Base-by-base conservation (phyloP, 2,797 vertebrate genomes). In the Salmo trutta region DNA sequence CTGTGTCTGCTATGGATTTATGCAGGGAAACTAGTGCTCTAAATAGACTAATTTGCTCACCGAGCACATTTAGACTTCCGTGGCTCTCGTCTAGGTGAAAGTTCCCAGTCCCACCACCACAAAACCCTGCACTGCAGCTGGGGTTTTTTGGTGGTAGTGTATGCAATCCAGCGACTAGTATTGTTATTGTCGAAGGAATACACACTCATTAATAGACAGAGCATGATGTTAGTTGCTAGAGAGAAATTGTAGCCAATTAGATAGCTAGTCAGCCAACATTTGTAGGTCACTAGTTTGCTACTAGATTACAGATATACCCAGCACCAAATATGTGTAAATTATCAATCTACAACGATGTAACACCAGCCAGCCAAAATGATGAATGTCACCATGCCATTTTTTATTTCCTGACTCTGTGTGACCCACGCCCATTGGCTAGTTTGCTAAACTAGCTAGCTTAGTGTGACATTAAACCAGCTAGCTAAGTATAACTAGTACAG, bases 371-470 rank as follows among this genome's bases (percentile, higher is more conserved):
- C 10, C 41, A 47, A 47, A 47, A 47, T 47, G 41, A 41, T 41
- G 10, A 7, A 47, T 3, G 10, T 12, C 10, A 47, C 36, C 31
- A 69, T 56, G 16, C 67, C 16, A 36, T 7, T 16, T 7, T 69
- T 69, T 47, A 41, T 69, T 41, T 36, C 33, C 33, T 47, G 51
- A 5, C 51, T 54, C 56, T 68, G 70, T 3, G 78, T 12, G 83
- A 83, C 86, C 89, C 85, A 89, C 90, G 89, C 91, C 90, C 91
- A 91, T 88, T 71, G 56, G 74, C 81, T 10, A 64, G 29, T 74
- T n/a, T 16, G 54, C 54, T 19, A 56, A n/a, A 27, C 4, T 71
- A 71, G 33, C 69, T 51, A 12, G 3, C 4, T 17, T 59, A 62
- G 73, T 33, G 2, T 19, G 15, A 47, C 10, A 47, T 47, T 47